A percentile compares a stretch with the other conserved stretches of the same genome.
Conservation (phyloP, 2,797 vertebrate species). For the Varecia variegata region DNA sequence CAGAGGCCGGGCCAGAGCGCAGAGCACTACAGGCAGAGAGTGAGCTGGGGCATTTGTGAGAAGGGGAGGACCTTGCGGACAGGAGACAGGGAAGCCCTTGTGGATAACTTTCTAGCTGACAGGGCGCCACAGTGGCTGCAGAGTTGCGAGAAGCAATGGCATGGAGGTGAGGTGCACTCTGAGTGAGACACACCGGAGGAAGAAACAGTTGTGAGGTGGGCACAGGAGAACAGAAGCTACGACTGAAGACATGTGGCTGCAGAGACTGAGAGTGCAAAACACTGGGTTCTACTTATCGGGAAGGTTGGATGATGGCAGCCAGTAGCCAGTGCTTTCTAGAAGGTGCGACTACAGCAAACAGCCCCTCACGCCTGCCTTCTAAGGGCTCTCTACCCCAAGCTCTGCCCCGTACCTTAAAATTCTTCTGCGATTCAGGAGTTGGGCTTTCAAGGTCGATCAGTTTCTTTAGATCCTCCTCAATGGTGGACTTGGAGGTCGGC, state of each 20-base stretch:
- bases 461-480: slow-evolving; percentile 97
- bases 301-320: accelerated
- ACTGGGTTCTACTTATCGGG: not conserved
- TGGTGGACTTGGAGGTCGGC: slow-evolving; percentile 90
- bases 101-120: not conserved
- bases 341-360: not conserved
- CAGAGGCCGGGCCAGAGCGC: not conserved
- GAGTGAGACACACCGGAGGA: not conserved
- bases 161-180: accelerated
- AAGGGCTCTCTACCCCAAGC: not conserved
- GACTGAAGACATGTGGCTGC: not conserved
- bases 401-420: slow-evolving; percentile 89
- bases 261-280: not conserved
- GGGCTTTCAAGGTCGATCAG: slow-evolving; percentile 96
- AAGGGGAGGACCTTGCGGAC: no score
- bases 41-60: not conserved
- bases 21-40: not conserved
- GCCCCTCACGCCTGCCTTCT: no score
- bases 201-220: not conserved
- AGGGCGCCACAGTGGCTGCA: not conserved
- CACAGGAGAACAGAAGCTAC: not conserved
- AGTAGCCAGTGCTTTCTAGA: not conserved
- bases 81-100: not conserved
- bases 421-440: slow-evolving; percentile 89
- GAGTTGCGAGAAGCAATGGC: not conserved